Conservation (phyloP, 2,797 vertebrate genomes). For the Rhodeus uyekii region DNA sequence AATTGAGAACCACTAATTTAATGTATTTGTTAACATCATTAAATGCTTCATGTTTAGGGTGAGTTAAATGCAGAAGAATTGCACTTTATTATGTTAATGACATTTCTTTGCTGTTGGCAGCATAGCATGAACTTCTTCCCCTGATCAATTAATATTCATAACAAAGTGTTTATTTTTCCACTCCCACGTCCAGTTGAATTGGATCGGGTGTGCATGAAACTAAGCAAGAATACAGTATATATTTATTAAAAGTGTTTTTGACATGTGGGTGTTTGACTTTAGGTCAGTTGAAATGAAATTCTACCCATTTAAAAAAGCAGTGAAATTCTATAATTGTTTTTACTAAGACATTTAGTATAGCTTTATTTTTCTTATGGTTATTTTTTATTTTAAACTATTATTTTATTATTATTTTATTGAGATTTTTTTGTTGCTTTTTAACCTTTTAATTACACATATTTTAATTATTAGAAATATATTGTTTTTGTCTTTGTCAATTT, state of each 20-base stretch:
- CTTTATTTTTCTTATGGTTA: background rate
- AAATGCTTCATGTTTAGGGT: slow-evolving; percentile 5
- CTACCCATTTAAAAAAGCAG: background rate
- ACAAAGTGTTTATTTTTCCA: slow-evolving; percentile 24
- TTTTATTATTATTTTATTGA: background rate
- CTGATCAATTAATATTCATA: slow-evolving; percentile 33
- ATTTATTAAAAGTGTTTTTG: background rate
- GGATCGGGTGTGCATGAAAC: background rate
- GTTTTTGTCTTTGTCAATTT: background rate
- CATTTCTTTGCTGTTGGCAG: slow-evolving; percentile 13
- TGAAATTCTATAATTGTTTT: slow-evolving; percentile 7
- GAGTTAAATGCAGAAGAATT: background rate
- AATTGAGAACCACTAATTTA: background rate
- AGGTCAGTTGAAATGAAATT: slow-evolving; percentile 22
- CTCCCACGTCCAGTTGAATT: slow-evolving; percentile 24
- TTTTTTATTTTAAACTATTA: background rate
- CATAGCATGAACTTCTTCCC: slow-evolving; percentile 24
- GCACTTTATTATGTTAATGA: slow-evolving; percentile 21
- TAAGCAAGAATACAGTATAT: background rate
- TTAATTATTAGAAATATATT: background rate
- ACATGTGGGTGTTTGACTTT: slow-evolving; percentile 16
- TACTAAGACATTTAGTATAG: background rate
- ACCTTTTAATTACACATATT: background rate
- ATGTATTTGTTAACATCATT: background rate
- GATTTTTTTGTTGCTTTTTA: background rate